These are phyloP conservation scores for Lasaia peninsularis DNA, from an alignment of 1,140 invertebrate genomes.

Conservation along the genomic window DNA sequence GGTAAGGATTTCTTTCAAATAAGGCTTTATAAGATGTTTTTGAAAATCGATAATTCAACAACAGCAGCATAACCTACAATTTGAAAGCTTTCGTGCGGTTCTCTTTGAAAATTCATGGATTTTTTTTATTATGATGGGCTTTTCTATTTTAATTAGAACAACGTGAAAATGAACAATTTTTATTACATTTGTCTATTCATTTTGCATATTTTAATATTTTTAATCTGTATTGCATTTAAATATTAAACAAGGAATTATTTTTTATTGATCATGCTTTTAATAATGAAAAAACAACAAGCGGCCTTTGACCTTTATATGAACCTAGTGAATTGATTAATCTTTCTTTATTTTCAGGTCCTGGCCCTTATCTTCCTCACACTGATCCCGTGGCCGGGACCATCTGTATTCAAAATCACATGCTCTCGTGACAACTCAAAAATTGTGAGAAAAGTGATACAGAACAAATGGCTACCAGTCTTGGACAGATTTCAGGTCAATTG, in stretches of 20 bases:
- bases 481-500: conserved; percentile 84
- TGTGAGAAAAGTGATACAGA: conserved; percentile 91
- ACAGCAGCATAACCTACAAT: conserved; percentile 57
- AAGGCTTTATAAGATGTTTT: conserved; percentile 14
- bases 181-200: too few relatives aligned
- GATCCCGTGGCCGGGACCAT: conserved; percentile 92
- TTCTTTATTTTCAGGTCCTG: conserved; percentile 80
- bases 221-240: too few relatives aligned
- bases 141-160: too few relatives aligned
- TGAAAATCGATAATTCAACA: conserved; percentile 69
- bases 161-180: too few relatives aligned
- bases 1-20: conserved; percentile 71
- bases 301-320: too few relatives aligned
- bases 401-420: conserved; percentile 90
- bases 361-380: conserved; percentile 87
- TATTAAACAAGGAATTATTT: too few relatives aligned
- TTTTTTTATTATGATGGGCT: not conserved
- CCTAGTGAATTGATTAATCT: not conserved
- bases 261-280: too few relatives aligned
- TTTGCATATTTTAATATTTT: too few relatives aligned
- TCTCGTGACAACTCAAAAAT: conserved; percentile 92
- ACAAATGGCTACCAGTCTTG: conserved; percentile 93
- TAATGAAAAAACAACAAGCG: too few relatives aligned
- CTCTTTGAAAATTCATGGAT: not conserved
- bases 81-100: not conserved